phyloP scores from a whole-genome alignment of 2,797 vertebrate genomes.

The Muscicapa comitata region DNA sequence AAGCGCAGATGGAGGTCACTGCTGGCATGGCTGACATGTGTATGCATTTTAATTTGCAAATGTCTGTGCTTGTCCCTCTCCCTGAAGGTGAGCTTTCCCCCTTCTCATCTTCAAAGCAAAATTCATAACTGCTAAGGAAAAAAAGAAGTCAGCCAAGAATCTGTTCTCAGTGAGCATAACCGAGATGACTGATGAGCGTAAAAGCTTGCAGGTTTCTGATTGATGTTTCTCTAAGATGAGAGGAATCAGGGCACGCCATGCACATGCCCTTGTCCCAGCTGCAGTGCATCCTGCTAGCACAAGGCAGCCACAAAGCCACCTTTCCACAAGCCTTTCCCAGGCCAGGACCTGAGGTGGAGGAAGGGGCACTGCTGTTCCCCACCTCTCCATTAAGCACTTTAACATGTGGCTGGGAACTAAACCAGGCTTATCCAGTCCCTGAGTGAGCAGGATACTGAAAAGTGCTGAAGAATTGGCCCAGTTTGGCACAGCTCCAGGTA shows the following conservation, averaged over 20 bases:
- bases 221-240: constrained; percentile 5
- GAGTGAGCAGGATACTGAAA: neutral
- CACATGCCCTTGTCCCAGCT: neutral
- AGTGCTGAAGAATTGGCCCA: neutral
- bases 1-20: neutral
- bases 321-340: neutral
- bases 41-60: neutral
- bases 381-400: neutral
- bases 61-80: constrained; percentile 43
- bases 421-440: neutral
- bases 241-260: neutral
- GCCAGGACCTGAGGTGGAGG: neutral
- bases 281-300: neutral
- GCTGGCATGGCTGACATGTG: neutral
- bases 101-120: constrained; percentile 39
- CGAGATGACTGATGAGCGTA: constrained; percentile 12
- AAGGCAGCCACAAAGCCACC: neutral
- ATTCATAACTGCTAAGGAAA: neutral
- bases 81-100: constrained; percentile 17
- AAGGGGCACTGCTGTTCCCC: neutral
- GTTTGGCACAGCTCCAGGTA: neutral
- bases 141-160: constrained; percentile 39
- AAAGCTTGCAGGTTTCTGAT: neutral
- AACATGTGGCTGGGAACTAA: neutral
- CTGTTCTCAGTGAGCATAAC: neutral